phyloP scores from a whole-genome alignment of 2,797 vertebrate species.

The Chiloscyllium punctatum region DNA sequence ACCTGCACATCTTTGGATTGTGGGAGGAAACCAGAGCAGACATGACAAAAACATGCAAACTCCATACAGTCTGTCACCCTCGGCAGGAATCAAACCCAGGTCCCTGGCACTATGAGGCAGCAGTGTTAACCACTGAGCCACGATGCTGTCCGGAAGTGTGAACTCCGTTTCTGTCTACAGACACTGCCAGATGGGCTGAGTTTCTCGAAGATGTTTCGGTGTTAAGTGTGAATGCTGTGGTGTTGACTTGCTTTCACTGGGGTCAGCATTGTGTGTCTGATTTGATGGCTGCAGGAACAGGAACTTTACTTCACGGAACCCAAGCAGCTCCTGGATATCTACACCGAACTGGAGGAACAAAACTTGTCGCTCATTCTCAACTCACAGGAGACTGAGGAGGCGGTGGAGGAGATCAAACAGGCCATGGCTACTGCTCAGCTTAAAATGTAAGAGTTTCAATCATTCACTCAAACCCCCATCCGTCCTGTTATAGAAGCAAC shows the following conservation, averaged over 20 bases:
- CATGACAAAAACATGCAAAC: too few relatives aligned
- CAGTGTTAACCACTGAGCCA: too few relatives aligned
- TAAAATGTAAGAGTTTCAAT: constrained; percentile 62
- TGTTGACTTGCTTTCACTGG: constrained; percentile 44
- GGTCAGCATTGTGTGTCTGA: not conserved
- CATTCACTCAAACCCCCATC: constrained; percentile 9
- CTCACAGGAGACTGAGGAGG: constrained; percentile 66
- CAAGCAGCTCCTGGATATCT: constrained; percentile 71
- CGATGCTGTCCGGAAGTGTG: not conserved
- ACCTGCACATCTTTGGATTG: too few relatives aligned
- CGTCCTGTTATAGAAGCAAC: not conserved
- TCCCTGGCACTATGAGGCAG: too few relatives aligned
- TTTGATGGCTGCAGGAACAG: constrained; percentile 53
- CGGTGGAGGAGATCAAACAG: constrained; percentile 61
- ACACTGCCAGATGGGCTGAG: not conserved
- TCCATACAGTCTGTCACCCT: too few relatives aligned
- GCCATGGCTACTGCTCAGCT: constrained; percentile 54
- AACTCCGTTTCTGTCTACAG: not conserved
- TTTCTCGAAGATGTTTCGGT: not conserved
- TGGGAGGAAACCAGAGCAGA: too few relatives aligned
- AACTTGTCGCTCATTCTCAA: constrained; percentile 78
- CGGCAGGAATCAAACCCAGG: too few relatives aligned
- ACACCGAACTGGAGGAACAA: constrained; percentile 75
- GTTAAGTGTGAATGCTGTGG: too few relatives aligned
- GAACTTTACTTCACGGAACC: constrained; percentile 81